Percentiles rank a stretch among this genome's conserved stretches.
These are phyloP conservation scores for Trachymyrmex cornetzi DNA, from an alignment of 1,140 invertebrate species.

Conservation along the genomic window DNA sequence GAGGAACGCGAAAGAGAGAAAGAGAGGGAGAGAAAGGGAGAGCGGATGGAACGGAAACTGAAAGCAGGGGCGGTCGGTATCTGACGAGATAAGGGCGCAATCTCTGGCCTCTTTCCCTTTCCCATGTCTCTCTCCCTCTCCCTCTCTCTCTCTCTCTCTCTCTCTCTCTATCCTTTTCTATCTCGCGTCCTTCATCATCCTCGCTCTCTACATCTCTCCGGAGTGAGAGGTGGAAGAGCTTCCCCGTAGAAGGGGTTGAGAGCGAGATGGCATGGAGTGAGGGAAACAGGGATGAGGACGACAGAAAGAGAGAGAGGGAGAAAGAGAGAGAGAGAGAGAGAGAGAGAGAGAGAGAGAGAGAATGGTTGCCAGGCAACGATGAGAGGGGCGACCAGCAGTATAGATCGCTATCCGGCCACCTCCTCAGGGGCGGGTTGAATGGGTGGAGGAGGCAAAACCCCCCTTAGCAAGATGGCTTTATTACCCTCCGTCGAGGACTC, in stretches of 20 bases:
- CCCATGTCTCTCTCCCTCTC: not conserved
- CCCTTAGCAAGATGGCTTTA: conserved; percentile 84
- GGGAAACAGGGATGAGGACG: conserved; percentile 3
- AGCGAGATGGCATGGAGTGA: conserved; percentile 45
- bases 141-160: not conserved
- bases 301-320: not conserved
- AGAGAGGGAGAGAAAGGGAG: conserved; percentile 68
- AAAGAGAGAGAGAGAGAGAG: not conserved
- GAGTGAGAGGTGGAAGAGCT: conserved; percentile 53
- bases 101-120: conserved; percentile 51
- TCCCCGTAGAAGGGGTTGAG: conserved; percentile 58
- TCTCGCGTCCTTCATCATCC: conserved; percentile 67
- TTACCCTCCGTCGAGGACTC: conserved; percentile 82
- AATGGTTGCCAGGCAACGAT: conserved; percentile 80
- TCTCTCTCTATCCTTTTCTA: not conserved
- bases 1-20: conserved; percentile 67
- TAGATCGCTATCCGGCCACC: conserved; percentile 84
- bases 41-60: conserved; percentile 67
- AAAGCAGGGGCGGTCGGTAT: conserved; percentile 74
- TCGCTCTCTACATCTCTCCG: conserved; percentile 46
- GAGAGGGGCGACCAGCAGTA: conserved; percentile 82
- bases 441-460: conserved; percentile 72
- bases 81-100: conserved; percentile 80
- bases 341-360: conserved; percentile 47
- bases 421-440: conserved; percentile 81